phyloP scores from a whole-genome alignment of 1,140 invertebrate species.

The Callitettix versicolor region DNA sequence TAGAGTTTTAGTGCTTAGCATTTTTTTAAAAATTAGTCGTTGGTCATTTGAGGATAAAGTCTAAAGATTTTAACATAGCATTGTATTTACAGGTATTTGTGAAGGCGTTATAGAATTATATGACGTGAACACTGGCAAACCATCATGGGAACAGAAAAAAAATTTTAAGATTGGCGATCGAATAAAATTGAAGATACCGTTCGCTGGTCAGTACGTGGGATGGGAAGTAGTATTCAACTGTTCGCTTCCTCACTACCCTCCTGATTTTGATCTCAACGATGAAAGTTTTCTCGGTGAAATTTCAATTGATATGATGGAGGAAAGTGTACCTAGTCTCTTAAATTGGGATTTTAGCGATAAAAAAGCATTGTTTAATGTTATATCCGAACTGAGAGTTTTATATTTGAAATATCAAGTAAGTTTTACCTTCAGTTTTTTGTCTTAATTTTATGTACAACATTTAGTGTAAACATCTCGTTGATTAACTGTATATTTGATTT shows the following conservation, averaged over 20 bases:
- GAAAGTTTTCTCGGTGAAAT: not conserved
- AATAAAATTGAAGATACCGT: slow-evolving; percentile 7
- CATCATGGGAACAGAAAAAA: slow-evolving; percentile 2
- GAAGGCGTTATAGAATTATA: slow-evolving; percentile 5
- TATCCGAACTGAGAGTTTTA: slow-evolving; percentile 1
- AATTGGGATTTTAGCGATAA: slow-evolving; percentile 1
- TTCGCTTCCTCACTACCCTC: not conserved
- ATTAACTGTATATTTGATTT: too few species aligned
- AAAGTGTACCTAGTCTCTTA: not conserved
- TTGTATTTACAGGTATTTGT: slow-evolving; percentile 14
- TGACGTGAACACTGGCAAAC: not conserved
- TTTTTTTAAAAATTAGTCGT: too few species aligned
- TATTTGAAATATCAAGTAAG: slow-evolving; percentile 15
- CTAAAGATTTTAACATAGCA: slow-evolving; percentile 3
- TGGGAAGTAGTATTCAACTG: slow-evolving; percentile 10
- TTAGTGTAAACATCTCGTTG: too few species aligned
- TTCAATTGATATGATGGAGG: not conserved
- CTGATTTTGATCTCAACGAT: slow-evolving; percentile 8
- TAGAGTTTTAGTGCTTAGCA: too few species aligned
- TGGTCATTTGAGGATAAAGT: too few species aligned
- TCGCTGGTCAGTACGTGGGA: not conserved
- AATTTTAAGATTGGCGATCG: slow-evolving; percentile 3
- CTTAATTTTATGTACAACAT: too few species aligned
- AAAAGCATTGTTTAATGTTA: slow-evolving; percentile 1
- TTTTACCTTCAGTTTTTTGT: not conserved